Conservation (phyloP, 2,113 vertebrate genomes). For the Peromyscus maniculatus region DNA sequence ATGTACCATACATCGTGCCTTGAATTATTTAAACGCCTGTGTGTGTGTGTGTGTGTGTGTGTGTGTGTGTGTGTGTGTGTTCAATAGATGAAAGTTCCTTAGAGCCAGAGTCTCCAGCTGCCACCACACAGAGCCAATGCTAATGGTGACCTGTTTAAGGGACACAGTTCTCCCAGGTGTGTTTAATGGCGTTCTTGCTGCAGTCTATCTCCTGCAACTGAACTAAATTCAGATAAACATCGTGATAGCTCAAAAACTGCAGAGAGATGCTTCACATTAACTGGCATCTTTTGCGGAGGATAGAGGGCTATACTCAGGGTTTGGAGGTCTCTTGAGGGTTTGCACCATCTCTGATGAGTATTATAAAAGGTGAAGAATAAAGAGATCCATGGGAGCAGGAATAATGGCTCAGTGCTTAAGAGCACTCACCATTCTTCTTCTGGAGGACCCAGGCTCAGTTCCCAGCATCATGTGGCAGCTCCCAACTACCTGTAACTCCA, state of each 20-base stretch:
- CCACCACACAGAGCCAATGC: neutral
- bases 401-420: neutral
- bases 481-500: neutral
- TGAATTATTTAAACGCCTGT: neutral
- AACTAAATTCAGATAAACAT: slow-evolving; percentile 30
- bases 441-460: neutral
- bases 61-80: no score
- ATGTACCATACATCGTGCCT: neutral
- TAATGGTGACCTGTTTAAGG: neutral
- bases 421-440: no score
- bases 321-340: neutral
- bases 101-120: neutral
- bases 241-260: neutral
- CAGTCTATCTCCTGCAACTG: slow-evolving; percentile 7
- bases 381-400: neutral
- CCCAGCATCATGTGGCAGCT: no score
- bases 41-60: neutral
- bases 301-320: neutral
- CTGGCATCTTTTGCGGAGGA: neutral
- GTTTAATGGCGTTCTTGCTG: neutral
- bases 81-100: neutral
- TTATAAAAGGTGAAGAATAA: slow-evolving; percentile 6
- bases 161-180: neutral
- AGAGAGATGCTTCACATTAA: neutral
- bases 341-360: neutral